phyloP scores from a whole-genome alignment of 2,113 vertebrate genomes.

The Speoplatyrhinus poulsoni region DNA sequence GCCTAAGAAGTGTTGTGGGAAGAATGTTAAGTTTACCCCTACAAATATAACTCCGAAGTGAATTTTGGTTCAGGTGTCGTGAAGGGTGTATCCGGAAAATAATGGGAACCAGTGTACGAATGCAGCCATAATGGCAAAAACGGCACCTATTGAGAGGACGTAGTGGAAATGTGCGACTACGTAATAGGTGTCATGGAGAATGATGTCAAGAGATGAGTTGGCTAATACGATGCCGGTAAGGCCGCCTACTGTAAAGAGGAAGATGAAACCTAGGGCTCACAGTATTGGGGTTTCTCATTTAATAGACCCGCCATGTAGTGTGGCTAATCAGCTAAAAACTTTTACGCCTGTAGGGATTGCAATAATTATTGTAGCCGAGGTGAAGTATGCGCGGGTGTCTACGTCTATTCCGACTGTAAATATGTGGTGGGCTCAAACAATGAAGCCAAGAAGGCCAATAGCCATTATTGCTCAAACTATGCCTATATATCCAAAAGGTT shows the following conservation, averaged over 20 bases:
- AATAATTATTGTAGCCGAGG: slow-evolving; percentile 60
- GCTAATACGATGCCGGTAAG: slow-evolving; percentile 43
- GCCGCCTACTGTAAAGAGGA: slow-evolving; percentile 34
- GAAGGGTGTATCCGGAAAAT: too few species aligned
- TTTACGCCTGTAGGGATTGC: slow-evolving; percentile 43
- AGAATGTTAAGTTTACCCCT: too few species aligned
- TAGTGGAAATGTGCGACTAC: too few species aligned
- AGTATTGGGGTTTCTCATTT: slow-evolving; percentile 43
- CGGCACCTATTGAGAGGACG: too few species aligned
- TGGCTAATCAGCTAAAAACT: slow-evolving; percentile 33
- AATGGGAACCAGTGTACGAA: too few species aligned
- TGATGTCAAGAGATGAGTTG: too few species aligned
- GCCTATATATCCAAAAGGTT: slow-evolving; percentile 53
- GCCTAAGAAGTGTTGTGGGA: too few species aligned
- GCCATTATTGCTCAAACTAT: slow-evolving; percentile 58
- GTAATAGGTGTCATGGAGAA: too few species aligned
- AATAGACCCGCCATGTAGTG: too few species aligned
- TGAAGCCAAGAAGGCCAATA: slow-evolving; percentile 36
- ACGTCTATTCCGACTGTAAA: slow-evolving; percentile 50
- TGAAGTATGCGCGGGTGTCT: slow-evolving; percentile 59
- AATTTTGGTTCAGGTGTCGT: too few species aligned
- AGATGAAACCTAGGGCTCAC: slow-evolving; percentile 44
- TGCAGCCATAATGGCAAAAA: too few species aligned
- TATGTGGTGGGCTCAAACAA: slow-evolving; percentile 51
- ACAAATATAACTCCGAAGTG: too few species aligned